These are phyloP conservation scores for Phrynocephalus guinanensis DNA, from an alignment of 2,797 vertebrate species.

Conservation along the genomic window DNA sequence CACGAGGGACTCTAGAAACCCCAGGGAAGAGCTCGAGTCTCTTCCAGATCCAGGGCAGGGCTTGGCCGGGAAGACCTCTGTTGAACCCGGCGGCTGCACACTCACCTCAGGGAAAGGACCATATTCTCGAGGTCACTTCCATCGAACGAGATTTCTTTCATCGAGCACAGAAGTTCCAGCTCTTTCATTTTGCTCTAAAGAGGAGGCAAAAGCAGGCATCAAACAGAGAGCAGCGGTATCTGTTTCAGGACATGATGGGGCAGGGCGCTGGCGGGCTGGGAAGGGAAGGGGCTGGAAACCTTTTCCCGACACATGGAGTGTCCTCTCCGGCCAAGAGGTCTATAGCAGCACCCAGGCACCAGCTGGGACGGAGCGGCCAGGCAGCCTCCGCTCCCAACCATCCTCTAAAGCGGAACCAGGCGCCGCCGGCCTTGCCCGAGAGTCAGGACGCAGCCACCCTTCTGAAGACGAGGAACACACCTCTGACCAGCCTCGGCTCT, in stretches of 20 bases:
- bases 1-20: neutral
- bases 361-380: neutral
- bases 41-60: no score
- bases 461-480: no score
- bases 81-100: conserved; percentile 14
- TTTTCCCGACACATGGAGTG: no score
- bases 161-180: conserved; percentile 94
- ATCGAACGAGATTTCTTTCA: conserved; percentile 95
- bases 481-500: neutral
- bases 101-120: conserved; percentile 91
- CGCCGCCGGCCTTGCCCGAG: neutral
- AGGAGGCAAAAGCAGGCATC: conserved; percentile 13
- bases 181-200: conserved; percentile 97
- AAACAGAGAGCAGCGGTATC: conserved; percentile 47
- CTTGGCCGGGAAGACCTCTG: neutral
- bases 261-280: no score
- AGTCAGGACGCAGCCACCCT: no score
- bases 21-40: neutral
- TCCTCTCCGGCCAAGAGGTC: no score
- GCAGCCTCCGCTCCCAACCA: neutral
- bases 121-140: conserved; percentile 95
- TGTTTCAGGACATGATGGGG: conserved; percentile 1
- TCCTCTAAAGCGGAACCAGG: neutral
- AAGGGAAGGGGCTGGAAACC: neutral
- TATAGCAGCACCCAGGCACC: neutral